Evolutionary conservation across 1,140 invertebrate genomes (phyloP), one percentile per base, ranked within the genome.

Genomic region (Ditylenchus dipsaci): DNA sequence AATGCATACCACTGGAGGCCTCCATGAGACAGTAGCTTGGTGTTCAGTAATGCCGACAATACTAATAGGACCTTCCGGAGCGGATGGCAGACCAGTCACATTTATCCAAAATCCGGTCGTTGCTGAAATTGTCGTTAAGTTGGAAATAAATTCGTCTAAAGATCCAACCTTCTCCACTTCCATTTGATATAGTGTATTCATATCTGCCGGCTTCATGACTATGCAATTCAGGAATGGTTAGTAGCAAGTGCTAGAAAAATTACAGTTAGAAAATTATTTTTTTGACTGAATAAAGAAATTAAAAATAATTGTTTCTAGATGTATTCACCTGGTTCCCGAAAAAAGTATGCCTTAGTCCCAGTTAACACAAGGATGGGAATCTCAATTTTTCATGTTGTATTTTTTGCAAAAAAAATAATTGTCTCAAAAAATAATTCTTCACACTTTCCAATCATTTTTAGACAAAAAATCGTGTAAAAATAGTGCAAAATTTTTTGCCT

Each of bases 11-110:
- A 43, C 91, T 0, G 94, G 91, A 80, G 91, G 89, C 85, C 91
- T 92, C 93, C 93, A 93, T 88, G 93, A 88, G 0, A 97, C 82
- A 0, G 88, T 89, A 81, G 91, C 93, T 1, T 90, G 91, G 79
- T 94, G 91, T 73, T 90, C 90, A 26, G 90, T 90, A 65, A 98
- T 90, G 71, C 96, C 90, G 0, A 90, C 89, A 0, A 91, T 88
- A 63, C 92, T 91, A 47, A 99, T 85, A 3, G 95, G 95, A 58
- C 92, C 93, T 79, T 89, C 89, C 5, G 96, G 96, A 19, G 91
- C 90, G 79, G 91, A 91, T 0, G 95, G 95, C 7, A 95, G 84
- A 86, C 88, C 93, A 64, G 92, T 96, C 38, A 97, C 91, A 33
- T 89, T 89, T 0, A 95, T 88, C 49, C 88, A 89, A 85, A 95